A percentile compares a stretch with the other conserved stretches of the same genome.
phyloP scores from a whole-genome alignment of 2,797 vertebrate species.

The Gallinago stenura region DNA sequence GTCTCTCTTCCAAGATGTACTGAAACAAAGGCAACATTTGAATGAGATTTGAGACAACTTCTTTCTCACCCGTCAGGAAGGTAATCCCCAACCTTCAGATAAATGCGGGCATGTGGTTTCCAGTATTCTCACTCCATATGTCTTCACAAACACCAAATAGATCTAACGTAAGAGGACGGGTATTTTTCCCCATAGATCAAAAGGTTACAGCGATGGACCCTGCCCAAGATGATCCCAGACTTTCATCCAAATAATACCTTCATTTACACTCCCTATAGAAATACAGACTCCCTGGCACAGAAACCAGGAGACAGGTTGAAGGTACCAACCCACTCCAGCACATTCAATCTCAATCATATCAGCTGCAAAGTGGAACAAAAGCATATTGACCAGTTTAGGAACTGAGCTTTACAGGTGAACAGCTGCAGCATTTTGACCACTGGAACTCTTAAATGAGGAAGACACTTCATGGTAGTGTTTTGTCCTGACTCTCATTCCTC shows the following conservation, averaged over 20 bases:
- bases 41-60: slow-evolving; percentile 59
- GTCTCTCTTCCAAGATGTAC: slow-evolving; percentile 53
- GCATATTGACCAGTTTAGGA: background rate
- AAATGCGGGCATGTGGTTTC: slow-evolving; percentile 52
- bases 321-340: background rate
- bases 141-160: slow-evolving; percentile 66
- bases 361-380: background rate
- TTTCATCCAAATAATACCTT: slow-evolving; percentile 18
- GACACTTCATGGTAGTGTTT: background rate
- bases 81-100: slow-evolving; percentile 63
- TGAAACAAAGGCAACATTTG: slow-evolving; percentile 68
- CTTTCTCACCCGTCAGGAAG: slow-evolving; percentile 54
- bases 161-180: slow-evolving; percentile 10
- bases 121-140: slow-evolving; percentile 54
- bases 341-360: background rate
- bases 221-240: background rate
- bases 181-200: background rate
- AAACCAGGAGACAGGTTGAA: background rate
- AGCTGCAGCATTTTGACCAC: background rate
- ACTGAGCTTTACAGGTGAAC: background rate
- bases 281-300: background rate
- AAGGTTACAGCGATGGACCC: slow-evolving; percentile 23
- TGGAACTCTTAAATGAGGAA: background rate
- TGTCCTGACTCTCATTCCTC: background rate
- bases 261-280: slow-evolving; percentile 1